Evolutionary conservation across 2,113 vertebrate genomes (phyloP).

Genomic region (Octodon degus): DNA sequence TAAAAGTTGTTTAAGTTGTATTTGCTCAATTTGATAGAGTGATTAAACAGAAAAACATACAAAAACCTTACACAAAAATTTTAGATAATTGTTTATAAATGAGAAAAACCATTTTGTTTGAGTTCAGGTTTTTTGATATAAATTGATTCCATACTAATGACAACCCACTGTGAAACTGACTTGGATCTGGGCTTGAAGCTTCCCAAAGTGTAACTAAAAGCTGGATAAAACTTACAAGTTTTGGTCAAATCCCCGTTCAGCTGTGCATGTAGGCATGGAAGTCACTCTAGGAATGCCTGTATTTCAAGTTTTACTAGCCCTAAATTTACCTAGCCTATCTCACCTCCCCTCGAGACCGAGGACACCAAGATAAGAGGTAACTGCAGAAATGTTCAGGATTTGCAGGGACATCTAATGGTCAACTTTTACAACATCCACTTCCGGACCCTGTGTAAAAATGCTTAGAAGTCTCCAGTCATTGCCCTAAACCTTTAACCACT

Average conservation of each 20-base stretch:
- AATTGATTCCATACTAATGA: constrained; percentile 64
- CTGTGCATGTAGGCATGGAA: neutral
- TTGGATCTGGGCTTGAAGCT: neutral
- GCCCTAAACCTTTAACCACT: neutral
- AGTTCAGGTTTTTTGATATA: constrained; percentile 50
- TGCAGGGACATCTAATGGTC: neutral
- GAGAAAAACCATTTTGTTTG: constrained; percentile 63
- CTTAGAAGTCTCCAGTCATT: neutral
- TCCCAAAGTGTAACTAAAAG: neutral
- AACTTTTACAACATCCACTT: neutral
- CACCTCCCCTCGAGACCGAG: neutral
- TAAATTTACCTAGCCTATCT: neutral
- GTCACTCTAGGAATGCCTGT: neutral
- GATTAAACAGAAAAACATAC: constrained; percentile 57
- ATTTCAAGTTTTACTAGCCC: neutral
- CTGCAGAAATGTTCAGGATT: neutral
- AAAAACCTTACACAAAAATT: constrained; percentile 56
- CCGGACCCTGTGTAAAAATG: neutral
- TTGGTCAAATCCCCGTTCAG: neutral
- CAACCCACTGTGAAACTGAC: constrained; percentile 53
- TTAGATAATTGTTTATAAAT: constrained; percentile 72
- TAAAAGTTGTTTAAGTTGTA: constrained; percentile 47
- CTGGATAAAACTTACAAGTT: neutral
- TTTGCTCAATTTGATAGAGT: constrained; percentile 58
- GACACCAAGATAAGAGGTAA: neutral